Conservation (phyloP, 1,140 invertebrate species). For the Eulimnadia texana region DNA sequence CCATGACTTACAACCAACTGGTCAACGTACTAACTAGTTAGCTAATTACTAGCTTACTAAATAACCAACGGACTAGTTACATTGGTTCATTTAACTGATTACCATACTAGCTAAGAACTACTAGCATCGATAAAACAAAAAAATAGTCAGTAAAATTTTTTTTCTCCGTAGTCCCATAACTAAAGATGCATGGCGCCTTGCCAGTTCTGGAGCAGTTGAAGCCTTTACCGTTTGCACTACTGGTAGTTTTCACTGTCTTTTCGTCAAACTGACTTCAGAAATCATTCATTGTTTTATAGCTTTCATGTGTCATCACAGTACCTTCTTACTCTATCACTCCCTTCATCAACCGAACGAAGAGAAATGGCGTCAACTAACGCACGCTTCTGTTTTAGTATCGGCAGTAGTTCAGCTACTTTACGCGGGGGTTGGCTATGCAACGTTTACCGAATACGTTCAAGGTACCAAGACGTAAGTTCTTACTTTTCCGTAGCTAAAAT, state of each 20-base stretch:
- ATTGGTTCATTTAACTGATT: no score
- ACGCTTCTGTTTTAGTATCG: slow-evolving; percentile 58
- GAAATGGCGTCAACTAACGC: slow-evolving; percentile 67
- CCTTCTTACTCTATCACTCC: slow-evolving; percentile 69
- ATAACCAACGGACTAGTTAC: no score
- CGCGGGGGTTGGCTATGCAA: slow-evolving; percentile 63
- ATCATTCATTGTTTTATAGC: slow-evolving; percentile 33
- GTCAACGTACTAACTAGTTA: no score
- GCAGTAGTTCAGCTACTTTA: slow-evolving; percentile 52
- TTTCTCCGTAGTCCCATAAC: slow-evolving; percentile 40
- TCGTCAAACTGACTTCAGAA: not conserved
- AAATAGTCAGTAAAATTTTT: no score
- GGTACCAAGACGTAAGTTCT: slow-evolving; percentile 32
- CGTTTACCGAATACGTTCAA: slow-evolving; percentile 67
- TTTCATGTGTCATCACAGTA: slow-evolving; percentile 86
- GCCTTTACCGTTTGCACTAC: slow-evolving; percentile 78
- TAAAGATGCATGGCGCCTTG: slow-evolving; percentile 54
- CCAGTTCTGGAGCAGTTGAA: slow-evolving; percentile 50
- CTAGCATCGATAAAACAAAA: no score
- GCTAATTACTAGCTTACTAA: no score
- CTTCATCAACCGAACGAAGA: slow-evolving; percentile 59
- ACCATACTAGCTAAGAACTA: no score
- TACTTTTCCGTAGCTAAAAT: no score
- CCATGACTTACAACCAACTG: not conserved
- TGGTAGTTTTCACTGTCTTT: slow-evolving; percentile 36